phyloP scores from a whole-genome alignment of 2,888 invertebrate species.

The Diogma glabrata region DNA sequence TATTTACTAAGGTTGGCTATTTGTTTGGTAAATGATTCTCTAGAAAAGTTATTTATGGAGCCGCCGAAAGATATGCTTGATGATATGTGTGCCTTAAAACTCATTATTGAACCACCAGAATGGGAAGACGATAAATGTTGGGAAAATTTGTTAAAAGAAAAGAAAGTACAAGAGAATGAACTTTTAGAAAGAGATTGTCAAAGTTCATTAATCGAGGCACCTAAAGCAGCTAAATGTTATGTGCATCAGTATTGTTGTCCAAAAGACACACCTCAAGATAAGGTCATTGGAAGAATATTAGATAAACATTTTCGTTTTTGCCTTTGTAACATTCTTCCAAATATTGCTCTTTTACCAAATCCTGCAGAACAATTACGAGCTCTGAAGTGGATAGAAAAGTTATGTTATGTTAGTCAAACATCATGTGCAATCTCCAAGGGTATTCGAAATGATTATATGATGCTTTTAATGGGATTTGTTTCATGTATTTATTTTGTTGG shows the following conservation, averaged over 20 bases:
- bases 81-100: background rate
- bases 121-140: constrained; percentile 6
- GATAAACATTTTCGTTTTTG: constrained; percentile 3
- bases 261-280: background rate
- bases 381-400: background rate
- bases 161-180: background rate
- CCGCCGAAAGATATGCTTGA: background rate
- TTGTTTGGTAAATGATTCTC: background rate
- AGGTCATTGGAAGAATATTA: background rate
- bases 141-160: background rate
- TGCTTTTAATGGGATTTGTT: background rate
- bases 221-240: background rate
- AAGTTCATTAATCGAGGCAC: background rate
- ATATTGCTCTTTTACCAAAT: background rate
- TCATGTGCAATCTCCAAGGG: background rate
- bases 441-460: constrained; percentile 7
- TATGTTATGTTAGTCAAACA: background rate
- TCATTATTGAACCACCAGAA: background rate
- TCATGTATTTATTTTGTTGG: background rate
- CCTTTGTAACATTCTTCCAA: background rate
- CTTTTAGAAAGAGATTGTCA: too few species aligned
- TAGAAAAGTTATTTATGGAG: background rate
- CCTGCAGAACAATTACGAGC: constrained; percentile 7
- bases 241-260: background rate
- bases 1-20: background rate